A percentile compares a stretch with the other conserved stretches of the same genome.
phyloP scores from a whole-genome alignment of 2,113 vertebrate genomes.

The Eublepharis macularius region DNA sequence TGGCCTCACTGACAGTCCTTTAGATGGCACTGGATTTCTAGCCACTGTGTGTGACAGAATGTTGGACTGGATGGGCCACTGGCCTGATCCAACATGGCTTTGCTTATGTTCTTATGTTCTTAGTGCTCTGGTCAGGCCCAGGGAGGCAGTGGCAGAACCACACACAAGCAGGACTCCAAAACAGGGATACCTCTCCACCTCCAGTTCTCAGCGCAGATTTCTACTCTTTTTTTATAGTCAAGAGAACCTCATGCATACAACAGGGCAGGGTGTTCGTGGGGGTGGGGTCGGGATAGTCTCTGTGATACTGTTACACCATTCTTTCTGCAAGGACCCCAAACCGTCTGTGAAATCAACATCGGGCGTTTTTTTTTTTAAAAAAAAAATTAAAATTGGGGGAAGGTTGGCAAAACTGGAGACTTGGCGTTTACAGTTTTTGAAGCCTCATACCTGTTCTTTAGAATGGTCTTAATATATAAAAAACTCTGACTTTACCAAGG shows the following conservation, averaged over 20 bases:
- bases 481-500: neutral
- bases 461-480: constrained; percentile 67
- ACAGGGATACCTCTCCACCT: neutral
- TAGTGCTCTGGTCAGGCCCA: neutral
- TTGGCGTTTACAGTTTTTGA: constrained; percentile 2
- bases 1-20: too few relatives aligned
- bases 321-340: constrained; percentile 1
- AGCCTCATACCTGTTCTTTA: constrained; percentile 39
- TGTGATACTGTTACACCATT: neutral
- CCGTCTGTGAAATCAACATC: neutral
- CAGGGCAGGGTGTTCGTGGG: neutral
- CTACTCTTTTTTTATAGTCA: constrained; percentile 8
- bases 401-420: neutral
- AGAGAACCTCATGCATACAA: neutral
- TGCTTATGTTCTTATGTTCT: too few relatives aligned
- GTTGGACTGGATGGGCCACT: too few relatives aligned
- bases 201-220: neutral
- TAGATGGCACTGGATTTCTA: too few relatives aligned
- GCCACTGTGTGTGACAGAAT: too few relatives aligned
- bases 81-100: too few relatives aligned
- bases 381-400: constrained; percentile 6
- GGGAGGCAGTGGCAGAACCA: neutral
- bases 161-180: neutral
- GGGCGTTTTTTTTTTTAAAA: neutral
- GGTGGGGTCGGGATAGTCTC: too few relatives aligned